Percentiles rank a stretch among this genome's conserved stretches.
Conservation (phyloP, 2,113 vertebrate species). For the Galeopterus variegatus region DNA sequence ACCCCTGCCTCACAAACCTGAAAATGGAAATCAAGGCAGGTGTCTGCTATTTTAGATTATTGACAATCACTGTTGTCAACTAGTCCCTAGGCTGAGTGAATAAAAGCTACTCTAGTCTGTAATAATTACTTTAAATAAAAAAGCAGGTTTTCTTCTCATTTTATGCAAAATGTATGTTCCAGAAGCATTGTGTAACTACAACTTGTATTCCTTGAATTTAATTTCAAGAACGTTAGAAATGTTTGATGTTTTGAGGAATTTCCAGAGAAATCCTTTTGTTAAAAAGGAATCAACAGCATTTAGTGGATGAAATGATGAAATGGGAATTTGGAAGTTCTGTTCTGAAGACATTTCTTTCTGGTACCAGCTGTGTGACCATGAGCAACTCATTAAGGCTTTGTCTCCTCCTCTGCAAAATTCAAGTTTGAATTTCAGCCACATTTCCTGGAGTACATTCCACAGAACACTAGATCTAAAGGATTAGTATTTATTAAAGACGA, state of each 20-base stretch:
- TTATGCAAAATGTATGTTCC: neutral
- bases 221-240: neutral
- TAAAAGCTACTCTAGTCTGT: neutral
- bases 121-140: neutral
- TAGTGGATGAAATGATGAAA: neutral
- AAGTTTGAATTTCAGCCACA: neutral
- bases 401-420: conserved; percentile 70
- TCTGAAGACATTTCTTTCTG: neutral
- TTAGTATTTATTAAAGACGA: neutral
- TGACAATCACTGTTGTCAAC: neutral
- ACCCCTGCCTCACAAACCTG: neutral
- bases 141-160: conserved; percentile 17
- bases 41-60: neutral
- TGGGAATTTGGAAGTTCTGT: neutral
- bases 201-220: neutral
- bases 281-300: neutral
- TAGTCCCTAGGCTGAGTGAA: neutral
- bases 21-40: neutral
- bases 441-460: neutral
- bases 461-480: neutral
- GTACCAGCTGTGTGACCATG: neutral
- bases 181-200: neutral
- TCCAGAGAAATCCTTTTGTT: neutral
- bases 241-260: neutral
- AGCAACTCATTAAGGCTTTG: conserved; percentile 75